Evolutionary conservation across 2,888 invertebrate genomes (phyloP).

Genomic region (Kryphioiulus occultus): DNA sequence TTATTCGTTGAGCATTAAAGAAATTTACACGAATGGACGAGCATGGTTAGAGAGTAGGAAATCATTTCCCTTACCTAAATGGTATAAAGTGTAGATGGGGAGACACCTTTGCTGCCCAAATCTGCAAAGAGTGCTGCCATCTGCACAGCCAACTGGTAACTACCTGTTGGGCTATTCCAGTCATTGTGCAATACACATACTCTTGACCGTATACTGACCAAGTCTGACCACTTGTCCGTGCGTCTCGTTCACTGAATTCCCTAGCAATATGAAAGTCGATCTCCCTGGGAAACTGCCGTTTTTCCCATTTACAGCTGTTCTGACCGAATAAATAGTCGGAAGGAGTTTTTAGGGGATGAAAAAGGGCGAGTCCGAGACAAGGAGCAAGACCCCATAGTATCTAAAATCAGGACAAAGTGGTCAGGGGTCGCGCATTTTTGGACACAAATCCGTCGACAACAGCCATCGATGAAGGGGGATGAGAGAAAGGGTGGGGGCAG

Average conservation of each 20-base stretch:
- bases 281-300: background rate
- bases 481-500: too few species aligned
- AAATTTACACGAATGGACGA: too few species aligned
- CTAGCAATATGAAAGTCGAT: background rate
- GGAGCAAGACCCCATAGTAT: background rate
- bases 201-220: background rate
- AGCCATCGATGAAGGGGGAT: background rate
- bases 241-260: background rate
- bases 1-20: too few species aligned
- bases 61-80: too few species aligned
- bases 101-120: background rate
- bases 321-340: background rate
- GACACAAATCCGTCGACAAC: background rate
- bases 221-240: background rate
- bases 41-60: too few species aligned
- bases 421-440: background rate
- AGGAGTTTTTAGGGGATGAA: background rate
- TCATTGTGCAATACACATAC: background rate
- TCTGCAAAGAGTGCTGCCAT: background rate
- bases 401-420: slow-evolving; percentile 3
- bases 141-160: background rate
- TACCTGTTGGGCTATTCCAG: background rate
- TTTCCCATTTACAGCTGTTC: background rate
- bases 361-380: background rate
- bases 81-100: too few species aligned